Evolutionary conservation across 2,888 invertebrate genomes (phyloP), one percentile per base, ranked within the genome.

Genomic region (Athripsodes cinereus): DNA sequence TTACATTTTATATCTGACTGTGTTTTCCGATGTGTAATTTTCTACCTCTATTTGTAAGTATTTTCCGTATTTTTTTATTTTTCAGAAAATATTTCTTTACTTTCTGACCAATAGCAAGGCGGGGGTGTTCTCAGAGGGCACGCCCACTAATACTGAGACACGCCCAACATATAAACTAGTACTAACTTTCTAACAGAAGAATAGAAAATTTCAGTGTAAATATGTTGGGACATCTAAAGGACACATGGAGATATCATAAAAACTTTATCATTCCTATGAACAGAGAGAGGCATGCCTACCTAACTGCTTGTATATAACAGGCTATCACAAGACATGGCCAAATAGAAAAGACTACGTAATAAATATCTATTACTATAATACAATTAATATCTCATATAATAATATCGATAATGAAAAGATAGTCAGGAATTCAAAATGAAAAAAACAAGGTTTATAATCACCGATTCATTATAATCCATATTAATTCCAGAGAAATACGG

Each of bases 141-240:
- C 50, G 50, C 50, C 50, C 50, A n/a, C 50, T 50, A 50, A 50
- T 50, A 16, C 26, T 2, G n/a, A 18, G 21, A 18, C 50, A 50
- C 50, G 50, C 50, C 50, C 26, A 22, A 8, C 40, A 40, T 40
- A 40, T 40, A 40, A 40, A 40, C 40, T 40, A 40, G n/a, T 40
- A 40, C n/a, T 13, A n/a, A 40, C 16, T n/a, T 40, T n/a, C 40
- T 40, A 40, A 16, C n/a, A 40, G 16, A 40, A 40, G 40, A 40
- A 40, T 40, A 40, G 40, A 40, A n/a, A 40, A 8, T 40, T 40
- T 40, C n/a, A 40, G 40, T 13, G 2, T 40, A 26, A 50, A 50
- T 20, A 50, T 20, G 21, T n/a, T 50, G 16, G 22, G 6, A 26
- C 6, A 50, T 22, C 22, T 50, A 48, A 6, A 19, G 40, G 40